Conservation (phyloP, 2,113 vertebrate genomes). For the Peromyscus polionotus region DNA sequence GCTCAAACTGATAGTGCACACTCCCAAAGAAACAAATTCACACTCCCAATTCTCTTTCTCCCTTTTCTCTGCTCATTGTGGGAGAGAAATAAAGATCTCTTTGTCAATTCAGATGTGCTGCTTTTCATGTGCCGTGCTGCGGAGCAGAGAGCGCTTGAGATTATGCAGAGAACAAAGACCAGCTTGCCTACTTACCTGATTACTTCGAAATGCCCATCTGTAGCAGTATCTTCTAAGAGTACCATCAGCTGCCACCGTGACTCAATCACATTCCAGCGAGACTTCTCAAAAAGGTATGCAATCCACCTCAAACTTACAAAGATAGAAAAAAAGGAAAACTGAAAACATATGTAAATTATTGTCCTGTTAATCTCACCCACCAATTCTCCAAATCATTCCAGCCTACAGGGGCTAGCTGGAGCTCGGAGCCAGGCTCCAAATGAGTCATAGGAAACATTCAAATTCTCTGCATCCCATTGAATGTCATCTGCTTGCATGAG, state of each 20-base stretch:
- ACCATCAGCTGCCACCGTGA: constrained; percentile 64
- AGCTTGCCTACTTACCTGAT: constrained; percentile 79
- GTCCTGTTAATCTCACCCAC: constrained; percentile 64
- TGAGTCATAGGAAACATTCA: constrained; percentile 66
- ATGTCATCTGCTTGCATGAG: constrained; percentile 70
- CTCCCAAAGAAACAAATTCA: constrained; percentile 74
- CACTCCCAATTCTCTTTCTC: constrained; percentile 57
- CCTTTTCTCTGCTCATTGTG: constrained; percentile 62
- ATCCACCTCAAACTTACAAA: constrained; percentile 59
- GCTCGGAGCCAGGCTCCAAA: constrained; percentile 17
- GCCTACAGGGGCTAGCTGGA: constrained; percentile 48
- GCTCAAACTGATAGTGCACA: constrained; percentile 59
- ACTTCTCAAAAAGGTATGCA: constrained; percentile 54
- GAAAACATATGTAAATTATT: constrained; percentile 74
- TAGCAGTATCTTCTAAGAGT: constrained; percentile 71
- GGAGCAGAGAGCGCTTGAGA: constrained; percentile 72
- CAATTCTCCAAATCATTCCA: constrained; percentile 63
- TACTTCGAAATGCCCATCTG: constrained; percentile 76
- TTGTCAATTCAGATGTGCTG: constrained; percentile 69
- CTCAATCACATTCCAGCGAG: constrained; percentile 56
- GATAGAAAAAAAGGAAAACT: constrained; percentile 63
- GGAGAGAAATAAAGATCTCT: constrained; percentile 75
- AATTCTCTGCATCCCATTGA: constrained; percentile 70
- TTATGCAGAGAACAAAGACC: constrained; percentile 82
- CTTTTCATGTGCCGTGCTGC: constrained; percentile 71